Evolutionary conservation across 2,797 vertebrate species (phyloP).

Genomic region (Staurois parvus): DNA sequence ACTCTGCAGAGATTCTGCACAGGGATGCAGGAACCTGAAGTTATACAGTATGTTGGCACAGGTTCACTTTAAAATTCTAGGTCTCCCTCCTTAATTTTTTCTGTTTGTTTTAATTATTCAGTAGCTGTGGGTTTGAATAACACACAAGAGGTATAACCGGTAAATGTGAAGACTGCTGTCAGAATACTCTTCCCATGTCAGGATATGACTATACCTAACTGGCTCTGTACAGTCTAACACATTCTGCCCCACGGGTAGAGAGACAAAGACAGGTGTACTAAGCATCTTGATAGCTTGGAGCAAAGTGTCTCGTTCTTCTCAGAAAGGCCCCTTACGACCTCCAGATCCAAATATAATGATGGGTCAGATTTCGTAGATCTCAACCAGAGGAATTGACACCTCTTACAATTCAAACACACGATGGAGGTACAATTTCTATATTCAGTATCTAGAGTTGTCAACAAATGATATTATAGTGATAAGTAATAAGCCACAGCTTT

Average conservation of each 20-base stretch:
- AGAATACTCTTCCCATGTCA: background rate
- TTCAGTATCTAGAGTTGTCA: conserved; percentile 37
- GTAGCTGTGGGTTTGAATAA: background rate
- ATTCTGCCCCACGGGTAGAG: conserved; percentile 1
- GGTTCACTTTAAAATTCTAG: no score
- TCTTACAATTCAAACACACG: conserved; percentile 54
- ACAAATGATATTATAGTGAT: conserved; percentile 25
- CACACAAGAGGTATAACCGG: background rate
- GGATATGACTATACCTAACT: background rate
- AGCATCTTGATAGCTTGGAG: conserved; percentile 46
- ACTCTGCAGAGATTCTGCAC: no score
- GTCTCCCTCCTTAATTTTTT: no score
- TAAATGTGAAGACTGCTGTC: background rate
- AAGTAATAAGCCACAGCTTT: background rate
- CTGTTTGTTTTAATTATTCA: background rate
- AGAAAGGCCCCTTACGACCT: conserved; percentile 21
- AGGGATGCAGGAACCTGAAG: no score
- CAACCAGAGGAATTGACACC: conserved; percentile 52
- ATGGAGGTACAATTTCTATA: conserved; percentile 37
- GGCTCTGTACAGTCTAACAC: background rate
- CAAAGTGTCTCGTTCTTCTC: conserved; percentile 38
- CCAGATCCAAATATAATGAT: conserved; percentile 55
- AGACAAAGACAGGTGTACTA: conserved; percentile 57
- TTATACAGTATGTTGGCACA: no score
- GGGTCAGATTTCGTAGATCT: conserved; percentile 51